A percentile compares a stretch with the other conserved stretches of the same genome.
Conservation (phyloP, 2,888 invertebrate species). For the Smittia aterrima region DNA sequence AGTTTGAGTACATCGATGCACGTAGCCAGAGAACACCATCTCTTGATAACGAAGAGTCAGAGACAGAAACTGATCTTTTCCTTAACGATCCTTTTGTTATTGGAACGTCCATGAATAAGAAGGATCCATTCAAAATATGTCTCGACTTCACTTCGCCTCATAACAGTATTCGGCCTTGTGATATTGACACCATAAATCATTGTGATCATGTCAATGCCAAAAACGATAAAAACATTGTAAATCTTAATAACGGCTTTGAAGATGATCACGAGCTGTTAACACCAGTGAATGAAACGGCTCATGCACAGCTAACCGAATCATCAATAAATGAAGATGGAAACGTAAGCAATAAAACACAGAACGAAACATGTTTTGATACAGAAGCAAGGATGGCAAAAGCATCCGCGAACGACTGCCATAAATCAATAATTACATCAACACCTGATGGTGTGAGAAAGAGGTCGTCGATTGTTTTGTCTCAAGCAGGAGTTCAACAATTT, state of each 20-base stretch:
- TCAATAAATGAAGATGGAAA: not conserved
- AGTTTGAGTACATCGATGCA: slow-evolving; percentile 56
- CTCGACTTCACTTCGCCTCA: slow-evolving; percentile 36
- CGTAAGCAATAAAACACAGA: slow-evolving; percentile 6
- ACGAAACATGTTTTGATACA: not conserved
- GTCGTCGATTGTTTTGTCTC: slow-evolving; percentile 28
- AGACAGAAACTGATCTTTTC: slow-evolving; percentile 47
- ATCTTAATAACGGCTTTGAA: not conserved
- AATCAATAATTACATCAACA: slow-evolving; percentile 43
- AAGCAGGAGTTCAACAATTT: not conserved
- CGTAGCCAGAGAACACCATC: slow-evolving; percentile 56
- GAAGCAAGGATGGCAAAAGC: not conserved
- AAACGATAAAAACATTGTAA: not conserved
- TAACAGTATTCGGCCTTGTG: slow-evolving; percentile 1
- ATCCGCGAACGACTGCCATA: not conserved
- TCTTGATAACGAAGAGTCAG: slow-evolving; percentile 57
- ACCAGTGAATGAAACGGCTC: slow-evolving; percentile 44
- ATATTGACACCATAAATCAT: not conserved
- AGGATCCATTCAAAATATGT: slow-evolving; percentile 41
- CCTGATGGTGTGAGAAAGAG: slow-evolving; percentile 42
- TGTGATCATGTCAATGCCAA: not conserved
- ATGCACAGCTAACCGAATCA: not conserved
- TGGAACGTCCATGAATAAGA: slow-evolving; percentile 40
- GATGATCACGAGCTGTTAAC: slow-evolving; percentile 44
- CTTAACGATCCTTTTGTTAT: slow-evolving; percentile 39